Conservation (phyloP, 2,797 vertebrate genomes). For the Lepus oiostolus region DNA sequence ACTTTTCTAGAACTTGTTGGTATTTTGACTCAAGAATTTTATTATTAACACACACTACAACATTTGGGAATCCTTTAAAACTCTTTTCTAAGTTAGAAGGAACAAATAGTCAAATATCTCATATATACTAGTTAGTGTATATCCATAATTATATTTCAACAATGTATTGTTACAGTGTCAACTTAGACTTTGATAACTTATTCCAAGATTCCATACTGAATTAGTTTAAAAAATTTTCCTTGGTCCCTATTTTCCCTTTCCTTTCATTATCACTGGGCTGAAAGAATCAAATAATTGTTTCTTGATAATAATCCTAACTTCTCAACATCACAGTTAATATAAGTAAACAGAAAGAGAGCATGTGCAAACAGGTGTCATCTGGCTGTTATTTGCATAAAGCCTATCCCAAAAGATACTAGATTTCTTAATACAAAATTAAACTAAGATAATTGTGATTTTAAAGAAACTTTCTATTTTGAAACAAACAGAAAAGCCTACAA, state of each 20-base stretch:
- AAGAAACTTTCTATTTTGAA: slow-evolving; percentile 9
- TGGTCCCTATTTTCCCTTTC: not conserved
- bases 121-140: slow-evolving; percentile 14
- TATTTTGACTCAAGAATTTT: slow-evolving; percentile 25
- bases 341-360: slow-evolving; percentile 55
- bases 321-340: slow-evolving; percentile 26
- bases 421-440: not conserved
- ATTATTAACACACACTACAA: not conserved
- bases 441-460: not conserved
- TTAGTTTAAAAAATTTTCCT: slow-evolving; percentile 65
- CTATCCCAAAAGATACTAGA: not conserved
- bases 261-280: not conserved
- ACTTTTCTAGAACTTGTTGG: not conserved
- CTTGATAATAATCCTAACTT: slow-evolving; percentile 52
- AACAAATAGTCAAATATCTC: slow-evolving; percentile 22
- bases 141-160: slow-evolving; percentile 42
- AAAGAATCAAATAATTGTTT: slow-evolving; percentile 36
- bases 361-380: slow-evolving; percentile 6
- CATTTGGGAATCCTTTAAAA: slow-evolving; percentile 48
- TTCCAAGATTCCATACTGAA: slow-evolving; percentile 55
- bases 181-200: slow-evolving; percentile 9
- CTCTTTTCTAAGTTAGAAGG: slow-evolving; percentile 24
- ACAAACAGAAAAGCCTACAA: not conserved
- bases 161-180: slow-evolving; percentile 20
- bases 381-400: not conserved